Evolutionary conservation across 2,888 invertebrate genomes (phyloP), one percentile per base, ranked within the genome.

Genomic region (Chymomyza fuscimana): DNA sequence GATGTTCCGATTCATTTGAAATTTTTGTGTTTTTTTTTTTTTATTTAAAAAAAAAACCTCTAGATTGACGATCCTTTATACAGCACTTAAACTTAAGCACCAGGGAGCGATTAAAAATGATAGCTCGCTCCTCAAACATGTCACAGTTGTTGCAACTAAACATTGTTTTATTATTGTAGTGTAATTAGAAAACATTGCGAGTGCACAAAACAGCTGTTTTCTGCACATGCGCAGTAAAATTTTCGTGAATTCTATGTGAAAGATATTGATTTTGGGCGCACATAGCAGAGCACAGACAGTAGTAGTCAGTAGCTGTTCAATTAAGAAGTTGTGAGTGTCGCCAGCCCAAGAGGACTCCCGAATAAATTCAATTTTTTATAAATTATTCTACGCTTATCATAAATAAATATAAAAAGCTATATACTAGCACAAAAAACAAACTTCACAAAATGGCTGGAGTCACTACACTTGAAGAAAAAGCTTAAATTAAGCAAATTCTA

Each of bases 201-300:
- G 12, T 10, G 3, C 10, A 46, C 40, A 12, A 15, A 19, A 29
- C 71, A 73, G 71, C 73, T 73, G 71, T 56, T 67, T 46, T 29
- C 19, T 22, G 22, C 25, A 15, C 72, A 51, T 70, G 70, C 72
- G 70, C 69, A 72, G 2, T 16, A 0, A 50, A 40, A 63, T 25
- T 4, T 4, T 25, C 25, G 67, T 22, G 15, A 68, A 16, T 40
- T n/a, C 58, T 63, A 58, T 36, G 68, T 25, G 40, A 16, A 36
- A 68, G 63, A 59, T 69, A 72, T 72, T 59, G 71, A 72, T 72
- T 72, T 72, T 72, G 56, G 19, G 65, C 69, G 32, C 71, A 62
- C 59, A 54, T 54, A 7, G 46, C 25, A 16, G n/a, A 25, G 25
- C 25, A 7, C 32, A 59, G 4, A 59, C 29, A 60, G 60, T 22